phyloP scores from a whole-genome alignment of 92 coral and sea anemone genomes.

The Micromussa lordhowensis region DNA sequence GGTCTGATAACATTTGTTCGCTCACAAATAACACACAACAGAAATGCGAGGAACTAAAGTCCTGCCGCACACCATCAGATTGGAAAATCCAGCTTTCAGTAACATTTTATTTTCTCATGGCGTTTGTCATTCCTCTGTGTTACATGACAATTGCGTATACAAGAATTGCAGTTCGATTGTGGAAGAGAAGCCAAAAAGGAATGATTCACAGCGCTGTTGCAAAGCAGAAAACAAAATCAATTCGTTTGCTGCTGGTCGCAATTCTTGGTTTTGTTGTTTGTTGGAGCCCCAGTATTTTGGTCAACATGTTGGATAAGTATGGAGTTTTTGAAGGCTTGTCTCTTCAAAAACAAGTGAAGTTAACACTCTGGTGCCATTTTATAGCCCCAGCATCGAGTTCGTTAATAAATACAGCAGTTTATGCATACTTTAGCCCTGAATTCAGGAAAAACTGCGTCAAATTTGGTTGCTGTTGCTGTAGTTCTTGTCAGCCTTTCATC shows the following conservation, averaged over 20 bases:
- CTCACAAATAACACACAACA: background rate
- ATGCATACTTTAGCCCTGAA: slow-evolving; percentile 51
- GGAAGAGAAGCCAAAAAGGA: slow-evolving; percentile 54
- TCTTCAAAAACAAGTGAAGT: background rate
- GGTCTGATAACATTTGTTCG: background rate
- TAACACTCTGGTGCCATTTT: background rate
- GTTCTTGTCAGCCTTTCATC: background rate
- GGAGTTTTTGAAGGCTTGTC: background rate
- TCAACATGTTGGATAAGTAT: background rate
- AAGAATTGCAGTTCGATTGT: slow-evolving; percentile 36
- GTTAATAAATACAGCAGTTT: slow-evolving; percentile 31
- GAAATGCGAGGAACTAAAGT: background rate
- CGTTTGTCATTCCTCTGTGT: slow-evolving; percentile 55
- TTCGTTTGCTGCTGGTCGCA: slow-evolving; percentile 58
- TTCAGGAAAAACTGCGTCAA: slow-evolving; percentile 32
- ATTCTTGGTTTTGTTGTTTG: slow-evolving; percentile 55
- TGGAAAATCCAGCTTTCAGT: slow-evolving; percentile 29
- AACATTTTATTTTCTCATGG: slow-evolving; percentile 38
- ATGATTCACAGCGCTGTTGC: slow-evolving; percentile 58
- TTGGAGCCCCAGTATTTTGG: slow-evolving; percentile 52
- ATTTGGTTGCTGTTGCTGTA: slow-evolving; percentile 45
- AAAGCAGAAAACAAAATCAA: slow-evolving; percentile 48
- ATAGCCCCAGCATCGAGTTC: slow-evolving; percentile 32
- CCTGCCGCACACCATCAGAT: background rate
- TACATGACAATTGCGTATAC: slow-evolving; percentile 40